A percentile compares a stretch with the other conserved stretches of the same genome.
Conservation (phyloP, 2,888 invertebrate species). For the Heteromyza rotundicornis region DNA sequence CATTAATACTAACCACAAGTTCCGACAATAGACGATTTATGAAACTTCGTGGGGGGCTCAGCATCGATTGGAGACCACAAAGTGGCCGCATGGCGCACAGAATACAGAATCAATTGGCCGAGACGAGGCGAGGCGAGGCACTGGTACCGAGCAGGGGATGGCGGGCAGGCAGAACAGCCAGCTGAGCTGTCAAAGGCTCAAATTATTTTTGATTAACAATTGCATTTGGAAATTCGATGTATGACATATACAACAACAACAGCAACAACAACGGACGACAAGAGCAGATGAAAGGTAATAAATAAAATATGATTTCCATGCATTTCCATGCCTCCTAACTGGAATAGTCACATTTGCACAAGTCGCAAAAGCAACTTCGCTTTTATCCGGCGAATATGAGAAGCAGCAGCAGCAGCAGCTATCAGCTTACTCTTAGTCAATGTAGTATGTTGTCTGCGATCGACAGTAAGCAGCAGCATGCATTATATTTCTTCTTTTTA, state of each 20-base stretch:
- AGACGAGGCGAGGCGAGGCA: background rate
- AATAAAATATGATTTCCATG: conserved; percentile 53
- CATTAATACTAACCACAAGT: conserved; percentile 2
- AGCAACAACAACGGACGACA: too few relatives aligned
- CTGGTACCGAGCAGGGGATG: too few relatives aligned
- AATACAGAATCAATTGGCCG: background rate
- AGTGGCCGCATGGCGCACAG: background rate
- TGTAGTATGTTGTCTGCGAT: background rate
- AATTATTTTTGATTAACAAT: conserved; percentile 47
- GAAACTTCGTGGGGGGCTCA: background rate
- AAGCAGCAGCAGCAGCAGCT: too few relatives aligned
- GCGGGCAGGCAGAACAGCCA: too few relatives aligned
- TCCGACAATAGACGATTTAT: background rate
- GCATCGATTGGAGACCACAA: too few relatives aligned
- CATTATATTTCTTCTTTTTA: too few relatives aligned
- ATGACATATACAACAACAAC: background rate
- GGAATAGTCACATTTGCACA: background rate
- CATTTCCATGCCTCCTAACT: conserved; percentile 36
- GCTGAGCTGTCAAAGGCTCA: too few relatives aligned
- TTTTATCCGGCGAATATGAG: background rate
- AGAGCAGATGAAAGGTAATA: conserved; percentile 25
- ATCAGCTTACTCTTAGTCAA: too few relatives aligned
- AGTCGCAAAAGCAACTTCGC: background rate
- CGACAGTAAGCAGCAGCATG: background rate
- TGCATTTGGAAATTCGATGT: conserved; percentile 45